phyloP scores from a whole-genome alignment of 2,888 invertebrate species.

The Conchocele bisecta region DNA sequence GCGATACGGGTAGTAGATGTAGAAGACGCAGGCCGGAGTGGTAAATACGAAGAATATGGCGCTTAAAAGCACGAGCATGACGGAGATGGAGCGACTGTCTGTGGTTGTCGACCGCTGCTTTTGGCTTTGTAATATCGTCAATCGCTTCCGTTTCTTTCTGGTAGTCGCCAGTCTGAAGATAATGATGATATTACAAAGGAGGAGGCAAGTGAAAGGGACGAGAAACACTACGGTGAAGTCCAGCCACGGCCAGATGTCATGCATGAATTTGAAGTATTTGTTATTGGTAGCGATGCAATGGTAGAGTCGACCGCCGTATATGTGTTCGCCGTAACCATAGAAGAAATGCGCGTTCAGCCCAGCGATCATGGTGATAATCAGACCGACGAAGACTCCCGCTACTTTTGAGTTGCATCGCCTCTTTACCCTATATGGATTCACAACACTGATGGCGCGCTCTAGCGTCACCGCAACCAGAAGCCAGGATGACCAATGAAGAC shows the following conservation, averaged over 20 bases:
- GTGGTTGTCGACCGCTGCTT: neutral
- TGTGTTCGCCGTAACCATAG: no score
- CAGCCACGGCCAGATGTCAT: constrained; percentile 25
- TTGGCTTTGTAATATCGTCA: constrained; percentile 18
- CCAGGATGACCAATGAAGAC: constrained; percentile 71
- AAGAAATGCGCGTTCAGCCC: no score
- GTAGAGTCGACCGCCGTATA: no score
- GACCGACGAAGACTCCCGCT: constrained; percentile 34
- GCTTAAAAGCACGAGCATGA: constrained; percentile 29
- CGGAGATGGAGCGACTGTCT: constrained; percentile 29
- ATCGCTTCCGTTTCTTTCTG: constrained; percentile 4
- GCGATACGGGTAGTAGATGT: constrained; percentile 19
- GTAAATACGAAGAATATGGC: constrained; percentile 37
- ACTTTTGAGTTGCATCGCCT: constrained; percentile 52
- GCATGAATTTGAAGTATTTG: constrained; percentile 47
- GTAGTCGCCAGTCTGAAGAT: constrained; percentile 25
- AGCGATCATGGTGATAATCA: constrained; percentile 36
- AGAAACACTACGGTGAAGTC: constrained; percentile 34
- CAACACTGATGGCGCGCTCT: constrained; percentile 70
- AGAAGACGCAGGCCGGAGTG: constrained; percentile 33
- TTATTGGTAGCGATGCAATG: no score
- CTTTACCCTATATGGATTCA: constrained; percentile 67
- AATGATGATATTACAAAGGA: constrained; percentile 32
- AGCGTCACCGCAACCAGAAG: constrained; percentile 71
- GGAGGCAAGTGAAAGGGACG: constrained; percentile 22